phyloP scores from a whole-genome alignment of 2,797 vertebrate species.

The Furcifer pardalis region DNA sequence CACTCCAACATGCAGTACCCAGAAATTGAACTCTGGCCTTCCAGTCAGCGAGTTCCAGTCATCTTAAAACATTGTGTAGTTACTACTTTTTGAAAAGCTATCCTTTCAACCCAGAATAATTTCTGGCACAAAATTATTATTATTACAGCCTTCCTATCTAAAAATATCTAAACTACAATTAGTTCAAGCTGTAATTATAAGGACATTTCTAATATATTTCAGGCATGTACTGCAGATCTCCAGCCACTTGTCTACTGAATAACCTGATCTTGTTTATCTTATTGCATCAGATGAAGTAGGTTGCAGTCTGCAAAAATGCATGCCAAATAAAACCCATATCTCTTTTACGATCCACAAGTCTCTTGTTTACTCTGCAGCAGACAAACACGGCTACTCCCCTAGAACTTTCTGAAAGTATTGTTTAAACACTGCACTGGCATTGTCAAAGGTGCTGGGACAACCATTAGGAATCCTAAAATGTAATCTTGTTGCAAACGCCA shows the following conservation, averaged over 20 bases:
- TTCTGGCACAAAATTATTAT: too few relatives aligned
- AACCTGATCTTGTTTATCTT: not conserved
- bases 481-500: not conserved
- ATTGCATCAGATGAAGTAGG: too few relatives aligned
- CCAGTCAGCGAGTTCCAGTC: too few relatives aligned
- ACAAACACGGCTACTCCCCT: not conserved
- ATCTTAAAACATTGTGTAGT: not conserved
- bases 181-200: not conserved
- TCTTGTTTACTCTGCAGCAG: too few relatives aligned
- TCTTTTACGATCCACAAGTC: not conserved
- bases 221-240: not conserved
- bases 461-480: not conserved
- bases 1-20: too few relatives aligned
- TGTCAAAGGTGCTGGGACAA: not conserved
- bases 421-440: too few relatives aligned
- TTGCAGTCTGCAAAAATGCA: too few relatives aligned
- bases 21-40: too few relatives aligned
- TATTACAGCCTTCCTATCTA: not conserved
- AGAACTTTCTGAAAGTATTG: too few relatives aligned
- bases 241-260: not conserved
- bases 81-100: not conserved
- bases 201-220: not conserved
- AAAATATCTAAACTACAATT: not conserved
- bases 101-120: too few relatives aligned
- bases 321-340: not conserved